Evolutionary conservation across 2,797 vertebrate genomes (phyloP), one percentile per base, ranked within the genome.

Genomic region (Arremon brunneinucha): DNA sequence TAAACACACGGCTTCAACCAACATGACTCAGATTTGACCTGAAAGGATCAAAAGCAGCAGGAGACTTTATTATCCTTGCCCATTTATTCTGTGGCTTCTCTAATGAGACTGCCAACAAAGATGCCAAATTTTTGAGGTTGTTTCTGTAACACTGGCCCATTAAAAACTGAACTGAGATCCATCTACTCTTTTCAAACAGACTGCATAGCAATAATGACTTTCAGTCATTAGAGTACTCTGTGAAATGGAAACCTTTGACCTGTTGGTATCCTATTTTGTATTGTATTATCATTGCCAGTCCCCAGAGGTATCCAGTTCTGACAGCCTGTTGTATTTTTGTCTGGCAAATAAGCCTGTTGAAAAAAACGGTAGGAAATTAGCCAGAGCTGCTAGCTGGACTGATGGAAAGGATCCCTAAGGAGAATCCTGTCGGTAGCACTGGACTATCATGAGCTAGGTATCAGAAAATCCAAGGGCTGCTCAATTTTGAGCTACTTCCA

Each of bases 121-220:
- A 97, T 96, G 96, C 96, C 95, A 97, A 95, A 96, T 96, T 96
- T 96, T 95, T 96, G 96, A 97, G 96, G 95, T 84, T 97, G 95
- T 91, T 93, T 96, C 94, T 97, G 91, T 96, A 96, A 96, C 89
- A 90, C 86, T 82, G 95, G 95, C 91, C 96, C 95, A 96, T 96
- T 97, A 97, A 96, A 96, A 97, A 90, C 95, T 94, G 94, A 97
- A 94, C 94, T 76, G 83, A 91, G 96, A 96, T 94, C 95, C 94
- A 96, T 96, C 94, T 88, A 89, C 83, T 88, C 92, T 88, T 95
- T 97, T 97, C 95, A 96, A 96, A 97, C 94, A 94, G 95, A 80
- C 96, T 95, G 88, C 95, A 92, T 96, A 94, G 95, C 94, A 94
- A 94, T 97, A 96, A 97, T 96, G 95, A 95, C 95, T 97, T 96